phyloP scores from a whole-genome alignment of 2,797 vertebrate species.

The Lepus townsendii region DNA sequence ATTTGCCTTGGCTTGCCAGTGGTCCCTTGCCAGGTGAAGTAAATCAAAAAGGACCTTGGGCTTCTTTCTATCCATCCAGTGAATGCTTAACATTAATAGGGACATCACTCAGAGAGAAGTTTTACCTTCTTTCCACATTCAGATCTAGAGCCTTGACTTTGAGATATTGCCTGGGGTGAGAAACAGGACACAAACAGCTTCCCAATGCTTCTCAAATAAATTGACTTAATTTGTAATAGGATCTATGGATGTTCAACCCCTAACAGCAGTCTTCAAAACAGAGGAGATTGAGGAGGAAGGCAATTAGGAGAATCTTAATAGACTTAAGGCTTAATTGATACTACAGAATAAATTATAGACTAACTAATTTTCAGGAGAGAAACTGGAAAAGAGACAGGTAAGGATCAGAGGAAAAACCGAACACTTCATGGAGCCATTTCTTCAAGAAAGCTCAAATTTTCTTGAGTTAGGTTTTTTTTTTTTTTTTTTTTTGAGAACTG shows the following conservation, averaged over 20 bases:
- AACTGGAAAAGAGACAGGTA: not conserved
- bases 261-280: not conserved
- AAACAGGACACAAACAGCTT: not conserved
- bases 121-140: not conserved
- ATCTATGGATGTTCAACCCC: not conserved
- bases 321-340: not conserved
- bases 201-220: not conserved
- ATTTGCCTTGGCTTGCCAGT: not conserved
- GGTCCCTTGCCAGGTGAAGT: not conserved
- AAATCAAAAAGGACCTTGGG: not conserved
- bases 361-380: not conserved
- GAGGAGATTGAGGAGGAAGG: not conserved
- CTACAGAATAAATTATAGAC: not conserved
- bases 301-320: not conserved
- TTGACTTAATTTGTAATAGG: not conserved
- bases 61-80: not conserved
- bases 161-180: not conserved
- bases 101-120: not conserved
- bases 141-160: not conserved
- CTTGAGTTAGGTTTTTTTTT: not conserved
- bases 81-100: not conserved
- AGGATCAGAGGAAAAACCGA: not conserved
- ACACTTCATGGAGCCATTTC: not conserved
- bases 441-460: not conserved
- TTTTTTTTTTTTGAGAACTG: not conserved